phyloP scores from a whole-genome alignment of 2,797 vertebrate species.

The Poeciliopsis infans region DNA sequence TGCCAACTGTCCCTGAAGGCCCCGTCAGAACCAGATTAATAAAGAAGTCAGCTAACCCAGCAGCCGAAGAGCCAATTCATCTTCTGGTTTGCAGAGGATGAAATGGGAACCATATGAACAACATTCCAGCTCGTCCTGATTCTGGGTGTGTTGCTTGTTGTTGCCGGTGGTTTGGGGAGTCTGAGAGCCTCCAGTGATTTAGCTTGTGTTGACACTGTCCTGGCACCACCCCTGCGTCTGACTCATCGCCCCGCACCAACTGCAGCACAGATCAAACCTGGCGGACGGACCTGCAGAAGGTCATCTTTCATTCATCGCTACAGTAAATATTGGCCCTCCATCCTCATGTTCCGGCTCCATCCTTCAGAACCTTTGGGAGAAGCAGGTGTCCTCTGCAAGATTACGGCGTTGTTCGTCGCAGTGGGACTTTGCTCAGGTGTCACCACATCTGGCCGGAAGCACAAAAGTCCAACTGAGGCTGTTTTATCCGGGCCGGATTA shows the following conservation, averaged over 20 bases:
- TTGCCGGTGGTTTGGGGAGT: conserved; percentile 78
- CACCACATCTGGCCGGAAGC: conserved; percentile 35
- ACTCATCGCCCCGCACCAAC: conserved; percentile 52
- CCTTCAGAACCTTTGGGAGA: background rate
- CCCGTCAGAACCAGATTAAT: background rate
- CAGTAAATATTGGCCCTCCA: background rate
- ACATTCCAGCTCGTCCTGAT: conserved; percentile 69
- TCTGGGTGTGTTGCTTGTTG: conserved; percentile 78
- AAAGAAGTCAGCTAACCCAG: conserved; percentile 28
- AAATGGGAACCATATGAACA: conserved; percentile 81
- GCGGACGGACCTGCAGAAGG: conserved; percentile 10
- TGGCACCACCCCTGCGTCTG: conserved; percentile 62
- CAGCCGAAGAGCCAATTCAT: conserved; percentile 21
- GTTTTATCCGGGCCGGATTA: conserved; percentile 57
- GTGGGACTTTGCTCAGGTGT: conserved; percentile 44
- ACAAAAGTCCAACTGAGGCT: conserved; percentile 40
- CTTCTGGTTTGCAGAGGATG: conserved; percentile 32
- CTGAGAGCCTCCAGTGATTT: conserved; percentile 74
- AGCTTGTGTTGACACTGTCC: conserved; percentile 68
- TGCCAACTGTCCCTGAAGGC: background rate
- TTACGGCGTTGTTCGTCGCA: conserved; percentile 7
- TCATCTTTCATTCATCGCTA: background rate
- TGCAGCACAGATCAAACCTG: conserved; percentile 25
- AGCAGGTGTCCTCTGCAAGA: conserved; percentile 38
- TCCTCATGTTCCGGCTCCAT: conserved; percentile 5